These are phyloP conservation scores for Rana temporaria DNA, from an alignment of 2,113 vertebrate genomes.

Conservation along the genomic window DNA sequence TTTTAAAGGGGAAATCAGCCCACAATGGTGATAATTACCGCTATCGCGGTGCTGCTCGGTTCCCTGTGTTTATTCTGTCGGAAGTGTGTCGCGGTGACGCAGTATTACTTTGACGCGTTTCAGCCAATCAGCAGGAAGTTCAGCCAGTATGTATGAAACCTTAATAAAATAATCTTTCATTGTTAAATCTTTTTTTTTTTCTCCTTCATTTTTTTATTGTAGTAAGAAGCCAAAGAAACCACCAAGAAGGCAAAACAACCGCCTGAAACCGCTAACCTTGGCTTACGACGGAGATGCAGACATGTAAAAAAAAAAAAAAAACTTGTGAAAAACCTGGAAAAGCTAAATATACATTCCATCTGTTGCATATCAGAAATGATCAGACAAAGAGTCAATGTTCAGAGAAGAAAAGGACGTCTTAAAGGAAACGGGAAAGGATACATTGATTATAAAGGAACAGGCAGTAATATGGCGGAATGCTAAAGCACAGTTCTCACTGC, in stretches of 20 bases:
- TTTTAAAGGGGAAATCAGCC: too few species aligned
- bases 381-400: background rate
- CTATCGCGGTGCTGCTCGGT: too few species aligned
- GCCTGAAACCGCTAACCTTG: slow-evolving; percentile 95
- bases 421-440: too few species aligned
- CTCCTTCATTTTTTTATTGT: slow-evolving; percentile 61
- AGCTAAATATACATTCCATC: slow-evolving; percentile 14
- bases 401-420: background rate
- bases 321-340: background rate
- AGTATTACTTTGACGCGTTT: too few species aligned
- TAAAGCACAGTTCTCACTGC: slow-evolving; percentile 19
- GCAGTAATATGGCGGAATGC: background rate
- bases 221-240: slow-evolving; percentile 99
- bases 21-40: too few species aligned
- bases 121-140: too few species aligned
- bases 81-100: too few species aligned
- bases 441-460: too few species aligned
- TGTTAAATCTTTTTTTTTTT: slow-evolving; percentile 21
- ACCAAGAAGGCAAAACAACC: slow-evolving; percentile 95
- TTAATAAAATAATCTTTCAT: background rate
- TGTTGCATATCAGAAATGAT: background rate
- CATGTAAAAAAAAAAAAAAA: slow-evolving; percentile 78
- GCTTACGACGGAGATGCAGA: slow-evolving; percentile 97
- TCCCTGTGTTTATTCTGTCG: too few species aligned
- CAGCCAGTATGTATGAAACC: too few species aligned